phyloP scores from a whole-genome alignment of 2,113 vertebrate genomes.

The Pteropus alecto region DNA sequence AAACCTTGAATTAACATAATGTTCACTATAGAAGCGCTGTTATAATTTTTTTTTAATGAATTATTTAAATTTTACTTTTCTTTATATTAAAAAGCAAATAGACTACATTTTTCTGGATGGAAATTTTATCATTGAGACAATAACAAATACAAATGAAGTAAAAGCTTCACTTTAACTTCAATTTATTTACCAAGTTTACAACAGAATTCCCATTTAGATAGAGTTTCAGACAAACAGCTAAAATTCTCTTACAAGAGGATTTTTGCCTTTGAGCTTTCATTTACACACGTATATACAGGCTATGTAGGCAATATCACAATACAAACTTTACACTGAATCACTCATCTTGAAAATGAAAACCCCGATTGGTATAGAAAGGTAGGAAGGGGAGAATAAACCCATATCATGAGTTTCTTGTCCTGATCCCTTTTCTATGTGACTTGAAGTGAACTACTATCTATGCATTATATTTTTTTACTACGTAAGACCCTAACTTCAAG shows the following conservation, averaged over 20 bases:
- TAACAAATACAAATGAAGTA: not conserved
- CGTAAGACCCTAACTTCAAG: not conserved
- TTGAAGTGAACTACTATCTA: not conserved
- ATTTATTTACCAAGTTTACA: not conserved
- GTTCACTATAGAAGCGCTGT: not conserved
- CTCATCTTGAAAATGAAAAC: not conserved
- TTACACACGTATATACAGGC: not conserved
- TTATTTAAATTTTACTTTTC: not conserved
- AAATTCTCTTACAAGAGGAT: not conserved
- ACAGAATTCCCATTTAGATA: not conserved
- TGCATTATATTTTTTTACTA: not conserved
- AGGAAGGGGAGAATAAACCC: not conserved
- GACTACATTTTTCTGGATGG: not conserved
- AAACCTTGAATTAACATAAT: conserved; percentile 9
- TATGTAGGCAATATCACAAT: not conserved
- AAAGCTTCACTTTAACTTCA: not conserved
- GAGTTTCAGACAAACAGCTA: not conserved
- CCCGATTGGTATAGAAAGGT: not conserved
- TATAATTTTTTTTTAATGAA: not conserved
- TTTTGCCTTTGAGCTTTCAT: not conserved
- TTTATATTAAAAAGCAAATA: not conserved
- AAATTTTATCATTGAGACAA: not conserved
- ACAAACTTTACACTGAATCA: not conserved
- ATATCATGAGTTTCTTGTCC: not conserved
- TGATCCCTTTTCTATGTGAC: not conserved